These are phyloP conservation scores for Ceraclea dissimilis DNA, from an alignment of 2,888 invertebrate genomes.

Conservation along the genomic window DNA sequence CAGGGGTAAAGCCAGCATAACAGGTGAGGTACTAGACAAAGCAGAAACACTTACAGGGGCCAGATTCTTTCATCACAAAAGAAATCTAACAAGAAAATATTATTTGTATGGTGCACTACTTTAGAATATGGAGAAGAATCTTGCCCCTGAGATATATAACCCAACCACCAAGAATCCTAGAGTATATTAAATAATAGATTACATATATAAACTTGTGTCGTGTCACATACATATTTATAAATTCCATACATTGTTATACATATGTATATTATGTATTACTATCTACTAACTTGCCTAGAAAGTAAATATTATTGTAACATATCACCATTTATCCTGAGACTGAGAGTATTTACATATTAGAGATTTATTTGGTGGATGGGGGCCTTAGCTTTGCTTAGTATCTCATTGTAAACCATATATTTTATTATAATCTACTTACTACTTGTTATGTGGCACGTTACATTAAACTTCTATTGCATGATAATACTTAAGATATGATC, in stretches of 20 bases:
- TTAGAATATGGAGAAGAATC: slow-evolving; percentile 18
- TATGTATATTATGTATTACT: not conserved
- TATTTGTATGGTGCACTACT: not conserved
- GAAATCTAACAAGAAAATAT: not conserved
- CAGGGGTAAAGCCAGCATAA: slow-evolving; percentile 70
- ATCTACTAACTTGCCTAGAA: slow-evolving; percentile 12
- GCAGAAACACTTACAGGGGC: slow-evolving; percentile 45
- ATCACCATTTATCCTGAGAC: slow-evolving; percentile 9
- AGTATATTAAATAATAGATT: not conserved
- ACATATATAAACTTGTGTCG: slow-evolving; percentile 1
- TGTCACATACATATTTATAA: slow-evolving; percentile 15
- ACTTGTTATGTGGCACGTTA: slow-evolving; percentile 23
- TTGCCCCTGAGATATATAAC: slow-evolving; percentile 24
- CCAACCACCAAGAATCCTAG: slow-evolving; percentile 23
- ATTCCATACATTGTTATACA: not conserved
- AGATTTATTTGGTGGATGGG: slow-evolving; percentile 47
- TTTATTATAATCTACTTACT: not conserved
- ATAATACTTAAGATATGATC: not conserved
- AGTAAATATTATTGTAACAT: not conserved
- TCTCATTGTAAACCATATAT: slow-evolving; percentile 38
- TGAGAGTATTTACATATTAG: slow-evolving; percentile 9
- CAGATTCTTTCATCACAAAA: slow-evolving; percentile 27
- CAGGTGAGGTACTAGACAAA: slow-evolving; percentile 60
- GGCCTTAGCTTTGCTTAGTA: slow-evolving; percentile 55
- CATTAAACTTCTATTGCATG: slow-evolving; percentile 4